Conservation (phyloP, 2,113 vertebrate species). For the Pseudopipra pipra region DNA sequence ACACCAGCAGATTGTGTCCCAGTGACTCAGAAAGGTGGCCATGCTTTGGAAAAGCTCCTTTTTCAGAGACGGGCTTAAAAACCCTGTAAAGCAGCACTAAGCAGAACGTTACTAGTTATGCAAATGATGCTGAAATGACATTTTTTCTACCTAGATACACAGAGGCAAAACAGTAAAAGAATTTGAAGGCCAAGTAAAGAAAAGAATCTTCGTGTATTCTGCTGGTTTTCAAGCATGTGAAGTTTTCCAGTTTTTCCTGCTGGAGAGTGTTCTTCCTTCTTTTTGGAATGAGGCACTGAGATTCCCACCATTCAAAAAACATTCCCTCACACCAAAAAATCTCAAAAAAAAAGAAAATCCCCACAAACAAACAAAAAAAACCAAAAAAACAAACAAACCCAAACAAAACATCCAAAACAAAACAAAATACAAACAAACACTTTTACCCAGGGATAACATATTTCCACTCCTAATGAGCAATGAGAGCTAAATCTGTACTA, state of each 20-base stretch:
- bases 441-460: fast-evolving
- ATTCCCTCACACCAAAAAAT: too few species aligned
- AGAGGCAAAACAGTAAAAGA: not conserved
- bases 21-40: not conserved
- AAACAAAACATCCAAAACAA: too few species aligned
- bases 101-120: not conserved
- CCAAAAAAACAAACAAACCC: too few species aligned
- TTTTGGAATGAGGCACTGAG: not conserved
- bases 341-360: too few species aligned
- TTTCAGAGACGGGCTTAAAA: not conserved
- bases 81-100: not conserved
- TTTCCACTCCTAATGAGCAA: not conserved
- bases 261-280: not conserved
- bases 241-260: not conserved
- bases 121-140: not conserved
- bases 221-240: not conserved
- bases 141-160: not conserved
- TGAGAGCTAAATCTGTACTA: not conserved
- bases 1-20: not conserved
- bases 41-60: not conserved
- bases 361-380: too few species aligned
- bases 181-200: not conserved
- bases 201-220: not conserved
- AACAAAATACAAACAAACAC: too few species aligned
- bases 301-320: fast-evolving